Conservation (phyloP, 1,140 invertebrate genomes). For the Rhopalosiphum padi region DNA sequence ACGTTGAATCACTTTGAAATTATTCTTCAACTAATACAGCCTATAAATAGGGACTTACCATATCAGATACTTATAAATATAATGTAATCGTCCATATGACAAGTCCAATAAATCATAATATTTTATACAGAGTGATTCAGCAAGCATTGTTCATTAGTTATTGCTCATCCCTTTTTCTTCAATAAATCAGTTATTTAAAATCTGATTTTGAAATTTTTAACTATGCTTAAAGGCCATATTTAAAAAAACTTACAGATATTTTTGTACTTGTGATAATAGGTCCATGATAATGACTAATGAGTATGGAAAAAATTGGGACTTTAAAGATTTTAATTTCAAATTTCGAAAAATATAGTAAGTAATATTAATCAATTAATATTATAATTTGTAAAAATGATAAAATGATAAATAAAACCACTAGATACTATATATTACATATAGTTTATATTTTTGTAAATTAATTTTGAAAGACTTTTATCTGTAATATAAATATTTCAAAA, state of each 20-base stretch:
- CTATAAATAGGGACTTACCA: background rate
- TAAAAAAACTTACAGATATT: background rate
- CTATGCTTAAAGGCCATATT: background rate
- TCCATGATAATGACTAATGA: too few relatives aligned
- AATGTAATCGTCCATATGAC: background rate
- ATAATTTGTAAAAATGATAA: background rate
- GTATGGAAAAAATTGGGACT: background rate
- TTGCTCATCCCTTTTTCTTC: too few relatives aligned
- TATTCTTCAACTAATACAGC: too few relatives aligned
- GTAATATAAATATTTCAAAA: background rate
- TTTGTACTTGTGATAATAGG: background rate
- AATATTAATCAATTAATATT: background rate
- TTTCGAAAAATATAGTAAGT: background rate
- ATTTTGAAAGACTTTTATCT: background rate
- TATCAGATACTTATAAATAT: background rate
- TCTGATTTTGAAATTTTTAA: background rate
- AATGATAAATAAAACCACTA: background rate
- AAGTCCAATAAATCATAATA: background rate
- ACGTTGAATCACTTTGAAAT: background rate
- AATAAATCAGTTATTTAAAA: background rate
- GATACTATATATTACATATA: background rate
- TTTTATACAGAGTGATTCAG: background rate
- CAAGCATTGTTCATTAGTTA: background rate
- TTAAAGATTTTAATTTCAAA: background rate
- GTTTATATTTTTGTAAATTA: background rate